phyloP scores from a whole-genome alignment of 2,888 invertebrate genomes.

The Cryptus viduatorius region DNA sequence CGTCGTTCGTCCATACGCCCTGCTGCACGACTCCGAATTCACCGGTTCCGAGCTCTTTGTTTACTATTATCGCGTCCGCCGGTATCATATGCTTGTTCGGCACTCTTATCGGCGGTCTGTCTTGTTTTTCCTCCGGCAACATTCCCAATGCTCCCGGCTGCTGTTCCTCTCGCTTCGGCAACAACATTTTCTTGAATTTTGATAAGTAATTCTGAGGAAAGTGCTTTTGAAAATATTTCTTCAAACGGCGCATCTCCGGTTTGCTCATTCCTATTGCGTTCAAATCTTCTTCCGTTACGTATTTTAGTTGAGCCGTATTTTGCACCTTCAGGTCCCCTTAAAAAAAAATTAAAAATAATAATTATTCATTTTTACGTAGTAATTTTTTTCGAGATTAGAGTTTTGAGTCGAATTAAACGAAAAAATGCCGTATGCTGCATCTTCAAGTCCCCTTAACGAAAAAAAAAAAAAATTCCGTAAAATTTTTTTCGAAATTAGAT shows the following conservation, averaged over 20 bases:
- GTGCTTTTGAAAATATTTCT: slow-evolving; percentile 97
- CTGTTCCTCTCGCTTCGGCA: slow-evolving; percentile 86
- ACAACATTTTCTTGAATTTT: slow-evolving; percentile 94
- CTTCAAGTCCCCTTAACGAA: no score
- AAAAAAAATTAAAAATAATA: neutral
- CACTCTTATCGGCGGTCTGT: slow-evolving; percentile 86
- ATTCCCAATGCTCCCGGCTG: slow-evolving; percentile 80
- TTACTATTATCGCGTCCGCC: slow-evolving; percentile 95
- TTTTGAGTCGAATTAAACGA: no score
- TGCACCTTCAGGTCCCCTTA: slow-evolving; percentile 92
- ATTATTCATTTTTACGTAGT: neutral
- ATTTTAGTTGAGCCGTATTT: slow-evolving; percentile 95
- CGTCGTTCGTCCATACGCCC: slow-evolving; percentile 98
- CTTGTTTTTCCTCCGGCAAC: slow-evolving; percentile 83
- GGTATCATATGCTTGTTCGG: slow-evolving; percentile 94
- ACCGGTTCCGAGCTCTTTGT: slow-evolving; percentile 97
- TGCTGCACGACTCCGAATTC: slow-evolving; percentile 99
- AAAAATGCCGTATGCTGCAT: no score
- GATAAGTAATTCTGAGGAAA: slow-evolving; percentile 97
- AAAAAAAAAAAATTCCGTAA: no score
- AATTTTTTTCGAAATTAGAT: no score
- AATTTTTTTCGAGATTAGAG: neutral
- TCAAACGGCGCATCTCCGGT: slow-evolving; percentile 97
- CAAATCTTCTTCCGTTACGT: slow-evolving; percentile 97
- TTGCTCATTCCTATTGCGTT: slow-evolving; percentile 96